Conservation (phyloP, 2,113 vertebrate genomes). For the Caracal caracal region DNA sequence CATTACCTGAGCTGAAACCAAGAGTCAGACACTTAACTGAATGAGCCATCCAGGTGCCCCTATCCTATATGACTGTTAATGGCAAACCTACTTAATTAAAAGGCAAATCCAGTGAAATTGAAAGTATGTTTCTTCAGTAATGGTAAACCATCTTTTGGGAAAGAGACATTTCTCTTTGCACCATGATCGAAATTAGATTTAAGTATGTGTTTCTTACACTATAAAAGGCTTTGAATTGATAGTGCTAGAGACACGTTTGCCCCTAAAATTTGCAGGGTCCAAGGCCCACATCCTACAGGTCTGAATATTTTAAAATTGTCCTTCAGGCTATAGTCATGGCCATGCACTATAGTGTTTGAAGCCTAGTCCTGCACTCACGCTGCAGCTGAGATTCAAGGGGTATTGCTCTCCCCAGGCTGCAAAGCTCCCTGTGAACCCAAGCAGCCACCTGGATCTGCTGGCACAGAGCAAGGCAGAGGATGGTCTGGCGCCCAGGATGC, state of each 20-base stretch:
- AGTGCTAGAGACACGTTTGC: not conserved
- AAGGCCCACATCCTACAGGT: not conserved
- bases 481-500: not conserved
- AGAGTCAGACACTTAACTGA: too few relatives aligned
- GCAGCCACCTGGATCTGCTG: not conserved
- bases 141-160: not conserved
- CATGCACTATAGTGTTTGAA: not conserved
- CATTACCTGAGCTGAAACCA: too few relatives aligned
- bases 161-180: not conserved
- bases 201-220: not conserved
- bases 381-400: not conserved
- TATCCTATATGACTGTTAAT: not conserved
- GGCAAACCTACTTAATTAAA: not conserved
- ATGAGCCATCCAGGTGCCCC: too few relatives aligned
- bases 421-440: not conserved
- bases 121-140: not conserved
- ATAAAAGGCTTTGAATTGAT: not conserved
- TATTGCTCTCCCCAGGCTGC: not conserved
- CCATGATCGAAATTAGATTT: not conserved
- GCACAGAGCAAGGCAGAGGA: not conserved
- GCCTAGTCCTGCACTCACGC: not conserved
- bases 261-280: not conserved
- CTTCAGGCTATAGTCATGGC: not conserved
- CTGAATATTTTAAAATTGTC: not conserved
- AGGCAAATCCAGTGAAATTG: not conserved